Conservation (phyloP, 2,888 invertebrate species). For the Notodonta dromedarius region DNA sequence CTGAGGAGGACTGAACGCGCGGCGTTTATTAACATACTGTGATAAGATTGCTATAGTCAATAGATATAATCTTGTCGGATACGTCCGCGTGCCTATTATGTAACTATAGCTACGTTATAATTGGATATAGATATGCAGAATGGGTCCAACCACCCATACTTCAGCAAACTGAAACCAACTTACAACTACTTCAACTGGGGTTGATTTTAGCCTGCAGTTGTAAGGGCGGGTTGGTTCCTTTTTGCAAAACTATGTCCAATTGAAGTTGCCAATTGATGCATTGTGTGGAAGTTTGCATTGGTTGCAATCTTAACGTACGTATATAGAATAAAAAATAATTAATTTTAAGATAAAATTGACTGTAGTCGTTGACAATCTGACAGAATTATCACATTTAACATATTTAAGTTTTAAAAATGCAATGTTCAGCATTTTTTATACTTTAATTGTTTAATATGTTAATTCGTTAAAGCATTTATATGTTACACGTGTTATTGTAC, state of each 20-base stretch:
- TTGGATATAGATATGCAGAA: too few species aligned
- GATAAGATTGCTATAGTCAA: conserved; percentile 60
- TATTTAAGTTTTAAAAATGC: too few species aligned
- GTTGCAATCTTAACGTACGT: too few species aligned
- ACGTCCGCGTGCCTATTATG: conserved; percentile 22
- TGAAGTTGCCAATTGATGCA: conserved; percentile 3
- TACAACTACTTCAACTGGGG: too few species aligned
- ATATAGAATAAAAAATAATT: too few species aligned
- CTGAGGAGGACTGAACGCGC: background rate
- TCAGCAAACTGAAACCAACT: too few species aligned
- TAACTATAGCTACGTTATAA: conserved; percentile 5
- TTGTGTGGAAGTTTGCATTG: background rate
- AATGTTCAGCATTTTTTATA: background rate
- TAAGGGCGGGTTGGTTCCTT: too few species aligned
- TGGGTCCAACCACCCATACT: too few species aligned
- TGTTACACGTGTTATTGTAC: background rate
- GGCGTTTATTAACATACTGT: conserved; percentile 56
- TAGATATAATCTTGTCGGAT: conserved; percentile 38
- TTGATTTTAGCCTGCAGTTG: too few species aligned
- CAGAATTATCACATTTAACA: background rate
- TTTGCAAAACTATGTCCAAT: too few species aligned
- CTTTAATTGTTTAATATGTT: background rate
- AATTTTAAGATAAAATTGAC: background rate
- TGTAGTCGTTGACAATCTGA: background rate
- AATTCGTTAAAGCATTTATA: conserved; percentile 10